Conservation (phyloP, 2,113 vertebrate species). For the Thryonomys swinderianus region DNA sequence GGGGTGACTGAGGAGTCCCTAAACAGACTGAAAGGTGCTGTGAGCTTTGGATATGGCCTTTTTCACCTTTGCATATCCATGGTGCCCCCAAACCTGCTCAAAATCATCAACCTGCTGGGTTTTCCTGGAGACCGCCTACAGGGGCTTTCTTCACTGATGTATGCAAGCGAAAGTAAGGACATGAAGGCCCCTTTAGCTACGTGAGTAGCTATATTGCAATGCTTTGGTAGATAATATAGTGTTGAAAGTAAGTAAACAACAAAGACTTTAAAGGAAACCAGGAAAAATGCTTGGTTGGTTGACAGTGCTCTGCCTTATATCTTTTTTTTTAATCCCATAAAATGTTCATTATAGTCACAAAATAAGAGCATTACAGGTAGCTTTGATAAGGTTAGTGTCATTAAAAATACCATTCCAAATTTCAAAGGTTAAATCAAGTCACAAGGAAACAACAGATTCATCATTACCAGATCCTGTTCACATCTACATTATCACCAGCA, state of each 20-base stretch:
- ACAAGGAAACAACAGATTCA: constrained; percentile 21
- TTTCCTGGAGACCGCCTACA: constrained; percentile 98
- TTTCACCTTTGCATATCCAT: constrained; percentile 99
- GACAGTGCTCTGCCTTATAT: not conserved
- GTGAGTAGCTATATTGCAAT: constrained; percentile 95
- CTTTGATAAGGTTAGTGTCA: constrained; percentile 47
- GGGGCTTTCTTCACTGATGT: constrained; percentile 97
- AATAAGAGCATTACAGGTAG: constrained; percentile 64
- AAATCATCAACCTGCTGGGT: constrained; percentile 99
- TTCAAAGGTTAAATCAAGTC: constrained; percentile 61
- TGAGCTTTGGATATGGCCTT: constrained; percentile 99
- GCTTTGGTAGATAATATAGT: constrained; percentile 89
- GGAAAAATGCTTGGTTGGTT: constrained; percentile 76
- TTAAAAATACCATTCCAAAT: constrained; percentile 51
- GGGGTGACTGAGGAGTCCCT: constrained; percentile 94
- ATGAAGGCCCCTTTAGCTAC: constrained; percentile 99
- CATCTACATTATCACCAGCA: not conserved
- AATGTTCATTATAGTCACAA: constrained; percentile 73
- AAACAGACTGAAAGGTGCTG: constrained; percentile 98
- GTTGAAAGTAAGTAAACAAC: constrained; percentile 85
- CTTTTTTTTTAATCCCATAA: constrained; percentile 45
- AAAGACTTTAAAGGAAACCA: constrained; percentile 81
- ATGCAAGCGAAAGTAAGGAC: constrained; percentile 99
- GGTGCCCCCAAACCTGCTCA: constrained; percentile 99
- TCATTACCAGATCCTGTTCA: constrained; percentile 21